These are phyloP conservation scores for Drosophila atripex DNA, from an alignment of 2,888 invertebrate species.

Conservation along the genomic window DNA sequence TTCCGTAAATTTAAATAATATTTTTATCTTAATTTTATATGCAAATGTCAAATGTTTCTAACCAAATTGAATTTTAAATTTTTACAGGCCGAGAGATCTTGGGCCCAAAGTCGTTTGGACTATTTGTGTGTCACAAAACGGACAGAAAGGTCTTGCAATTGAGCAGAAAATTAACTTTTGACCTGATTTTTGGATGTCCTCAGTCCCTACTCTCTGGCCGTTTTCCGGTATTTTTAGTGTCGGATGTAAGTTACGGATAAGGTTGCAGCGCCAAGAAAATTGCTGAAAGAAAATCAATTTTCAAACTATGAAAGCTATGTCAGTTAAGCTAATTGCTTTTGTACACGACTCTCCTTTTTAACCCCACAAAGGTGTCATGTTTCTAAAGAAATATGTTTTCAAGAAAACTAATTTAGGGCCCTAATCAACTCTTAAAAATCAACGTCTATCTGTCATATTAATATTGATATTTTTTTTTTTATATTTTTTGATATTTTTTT, in stretches of 20 bases:
- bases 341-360: slow-evolving; percentile 17
- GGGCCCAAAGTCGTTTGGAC: slow-evolving; percentile 30
- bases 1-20: slow-evolving; percentile 52
- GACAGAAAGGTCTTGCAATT: slow-evolving; percentile 51
- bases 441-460: not conserved
- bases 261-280: slow-evolving; percentile 36
- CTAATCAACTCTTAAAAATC: not conserved
- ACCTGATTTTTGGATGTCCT: slow-evolving; percentile 9
- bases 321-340: slow-evolving; percentile 59
- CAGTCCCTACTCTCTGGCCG: not conserved
- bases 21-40: slow-evolving; percentile 71
- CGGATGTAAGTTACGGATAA: slow-evolving; percentile 29
- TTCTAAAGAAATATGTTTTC: slow-evolving; percentile 2
- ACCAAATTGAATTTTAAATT: slow-evolving; percentile 65
- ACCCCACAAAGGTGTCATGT: slow-evolving; percentile 12
- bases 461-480: not conserved
- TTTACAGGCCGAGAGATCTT: slow-evolving; percentile 15
- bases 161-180: slow-evolving; percentile 64
- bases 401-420: not conserved
- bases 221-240: not conserved
- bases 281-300: slow-evolving; percentile 43
- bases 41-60: slow-evolving; percentile 64
- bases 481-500: not conserved
- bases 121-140: slow-evolving; percentile 21
- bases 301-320: slow-evolving; percentile 26